These are phyloP conservation scores for Drosophila macrospina DNA, from an alignment of 2,888 invertebrate genomes.

Conservation along the genomic window DNA sequence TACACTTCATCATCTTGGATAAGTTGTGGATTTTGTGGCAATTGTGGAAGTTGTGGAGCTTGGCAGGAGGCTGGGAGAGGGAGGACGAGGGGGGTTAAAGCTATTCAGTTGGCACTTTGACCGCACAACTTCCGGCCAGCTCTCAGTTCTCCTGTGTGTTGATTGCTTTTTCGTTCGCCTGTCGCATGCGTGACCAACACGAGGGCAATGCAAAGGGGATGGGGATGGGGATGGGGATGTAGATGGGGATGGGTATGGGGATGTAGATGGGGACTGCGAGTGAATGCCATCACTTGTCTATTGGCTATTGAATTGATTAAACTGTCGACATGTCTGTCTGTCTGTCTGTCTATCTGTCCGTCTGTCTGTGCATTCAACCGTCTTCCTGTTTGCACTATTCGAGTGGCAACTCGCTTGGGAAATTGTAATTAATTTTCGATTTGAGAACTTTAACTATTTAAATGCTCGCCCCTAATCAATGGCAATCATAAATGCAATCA, in stretches of 20 bases:
- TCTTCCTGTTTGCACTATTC: neutral
- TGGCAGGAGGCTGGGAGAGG: neutral
- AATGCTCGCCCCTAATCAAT: neutral
- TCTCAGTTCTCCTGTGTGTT: slow-evolving; percentile 12
- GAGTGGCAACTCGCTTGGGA: neutral
- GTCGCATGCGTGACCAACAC: slow-evolving; percentile 48
- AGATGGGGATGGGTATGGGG: neutral
- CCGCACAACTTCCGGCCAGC: slow-evolving; percentile 36
- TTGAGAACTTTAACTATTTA: neutral
- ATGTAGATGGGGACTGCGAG: neutral
- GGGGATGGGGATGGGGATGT: too few species aligned
- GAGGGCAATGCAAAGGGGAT: neutral
- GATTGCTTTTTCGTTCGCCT: slow-evolving; percentile 40
- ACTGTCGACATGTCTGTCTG: slow-evolving; percentile 41
- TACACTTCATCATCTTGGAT: slow-evolving; percentile 12
- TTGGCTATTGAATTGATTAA: slow-evolving; percentile 65
- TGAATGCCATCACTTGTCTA: slow-evolving; percentile 23
- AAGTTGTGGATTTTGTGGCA: neutral
- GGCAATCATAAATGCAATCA: neutral
- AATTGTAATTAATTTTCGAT: slow-evolving; percentile 19
- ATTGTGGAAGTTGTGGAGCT: too few species aligned
- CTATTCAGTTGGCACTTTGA: slow-evolving; percentile 31
- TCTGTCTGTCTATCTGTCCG: too few species aligned
- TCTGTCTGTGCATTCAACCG: neutral
- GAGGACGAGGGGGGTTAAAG: slow-evolving; percentile 2